Conservation (phyloP, 2,888 invertebrate genomes). For the Pyrocoelia pectoralis region DNA sequence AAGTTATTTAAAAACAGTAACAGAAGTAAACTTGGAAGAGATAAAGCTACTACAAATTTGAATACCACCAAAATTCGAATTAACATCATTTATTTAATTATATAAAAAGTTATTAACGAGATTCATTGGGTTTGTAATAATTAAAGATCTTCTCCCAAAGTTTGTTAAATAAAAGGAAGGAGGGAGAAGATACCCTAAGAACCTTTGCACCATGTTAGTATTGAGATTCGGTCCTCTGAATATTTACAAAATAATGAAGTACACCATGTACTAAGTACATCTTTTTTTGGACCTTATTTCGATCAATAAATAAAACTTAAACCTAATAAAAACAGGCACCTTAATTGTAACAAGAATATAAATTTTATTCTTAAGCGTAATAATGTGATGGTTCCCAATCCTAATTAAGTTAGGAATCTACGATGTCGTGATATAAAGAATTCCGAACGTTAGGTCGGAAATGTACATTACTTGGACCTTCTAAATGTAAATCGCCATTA, state of each 20-base stretch:
- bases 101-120: too few species aligned
- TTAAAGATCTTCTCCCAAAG: too few species aligned
- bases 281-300: not conserved
- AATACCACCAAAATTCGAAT: too few species aligned
- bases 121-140: too few species aligned
- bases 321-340: not conserved
- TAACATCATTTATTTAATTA: too few species aligned
- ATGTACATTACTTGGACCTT: conserved; percentile 26
- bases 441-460: conserved; percentile 28
- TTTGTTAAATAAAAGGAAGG: not conserved
- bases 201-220: too few species aligned
- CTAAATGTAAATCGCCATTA: conserved; percentile 31
- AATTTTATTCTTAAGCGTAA: too few species aligned
- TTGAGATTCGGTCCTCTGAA: not conserved
- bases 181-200: not conserved
- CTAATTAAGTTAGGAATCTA: conserved; percentile 15
- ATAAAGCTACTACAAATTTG: not conserved
- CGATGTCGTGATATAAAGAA: conserved; percentile 27
- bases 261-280: not conserved
- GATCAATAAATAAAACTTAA: not conserved
- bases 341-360: not conserved
- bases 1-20: not conserved
- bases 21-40: not conserved
- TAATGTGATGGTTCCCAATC: not conserved
- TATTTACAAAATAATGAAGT: too few species aligned